phyloP scores from a whole-genome alignment of 2,797 vertebrate species.

The Podarcis siculus region DNA sequence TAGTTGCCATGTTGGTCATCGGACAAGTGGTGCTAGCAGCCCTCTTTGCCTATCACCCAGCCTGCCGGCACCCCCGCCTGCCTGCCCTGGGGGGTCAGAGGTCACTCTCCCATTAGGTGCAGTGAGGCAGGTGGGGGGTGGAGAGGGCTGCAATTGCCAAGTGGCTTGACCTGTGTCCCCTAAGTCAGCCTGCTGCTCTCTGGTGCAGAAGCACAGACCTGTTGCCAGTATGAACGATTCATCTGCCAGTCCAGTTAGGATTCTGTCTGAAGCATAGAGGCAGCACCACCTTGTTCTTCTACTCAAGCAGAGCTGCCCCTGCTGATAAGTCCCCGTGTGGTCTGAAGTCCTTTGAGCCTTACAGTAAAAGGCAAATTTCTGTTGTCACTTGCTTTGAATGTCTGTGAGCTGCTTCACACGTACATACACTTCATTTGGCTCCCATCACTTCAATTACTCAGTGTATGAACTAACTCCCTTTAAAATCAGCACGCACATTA shows the following conservation, averaged over 20 bases:
- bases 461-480: not conserved
- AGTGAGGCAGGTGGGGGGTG: no score
- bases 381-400: not conserved
- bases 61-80: not conserved
- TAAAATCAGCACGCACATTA: not conserved
- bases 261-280: no score
- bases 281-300: no score
- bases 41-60: not conserved
- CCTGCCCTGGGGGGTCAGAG: not conserved
- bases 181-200: no score
- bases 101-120: no score
- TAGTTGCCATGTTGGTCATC: not conserved
- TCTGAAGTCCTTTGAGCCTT: not conserved
- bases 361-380: not conserved
- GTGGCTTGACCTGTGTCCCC: no score
- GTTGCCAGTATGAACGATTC: no score
- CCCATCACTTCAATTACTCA: not conserved
- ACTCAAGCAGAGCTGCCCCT: no score
- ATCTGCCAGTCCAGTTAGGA: no score
- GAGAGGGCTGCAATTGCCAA: no score
- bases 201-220: no score
- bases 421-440: not conserved
- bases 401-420: not conserved
- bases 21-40: not conserved
- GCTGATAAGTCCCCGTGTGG: not conserved